Evolutionary conservation across 2,797 vertebrate species (phyloP), one percentile per base, ranked within the genome.

Genomic region (Alectoris magna): DNA sequence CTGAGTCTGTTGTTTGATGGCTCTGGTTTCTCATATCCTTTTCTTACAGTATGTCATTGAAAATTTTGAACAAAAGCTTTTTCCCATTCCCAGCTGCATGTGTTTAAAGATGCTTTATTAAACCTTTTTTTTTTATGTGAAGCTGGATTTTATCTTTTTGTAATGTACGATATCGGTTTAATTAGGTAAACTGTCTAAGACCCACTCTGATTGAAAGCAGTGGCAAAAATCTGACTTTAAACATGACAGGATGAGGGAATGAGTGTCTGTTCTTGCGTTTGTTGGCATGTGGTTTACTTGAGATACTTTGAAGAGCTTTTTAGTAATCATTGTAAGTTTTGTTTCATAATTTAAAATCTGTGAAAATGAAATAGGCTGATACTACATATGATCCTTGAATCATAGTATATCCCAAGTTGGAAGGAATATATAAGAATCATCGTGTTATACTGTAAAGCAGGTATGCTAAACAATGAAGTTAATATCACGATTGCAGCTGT

Each of bases 131-230:
- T 29, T 68, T 34, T 60, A 70, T 34, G 49, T 13, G 2, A 43
- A 15, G 24, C 3, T 44, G 7, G 10, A 0, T 6, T 18, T 10
- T 27, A 53, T 53, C 51, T 27, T 29, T 53, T 16, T 17, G 51
- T 7, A 29, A 17, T 53, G 27, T 29, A 9, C 4, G 15, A 11
- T 67, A 69, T 87, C 15, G 14, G 10, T 46, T 70, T 38, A 48
- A 36, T 22, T 48, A 27, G 9, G 3, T 48, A 74, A n/a, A 23
- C 17, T 3, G 4, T 58, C 49, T 73, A 43, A 72, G 18, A 6
- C 6, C 11, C 15, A 0, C 34, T 23, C 1, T 13, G 29, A 0
- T 41, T 81, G 43, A 72, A 70, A 18, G 62, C 5, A 5, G 4
- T 56, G 24, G 1, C 29, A 79, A 29, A 63, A 87, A 27, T 38